Base-by-base conservation (phyloP, 2,797 vertebrate genomes). In the Gobionotothen gibberifrons region DNA sequence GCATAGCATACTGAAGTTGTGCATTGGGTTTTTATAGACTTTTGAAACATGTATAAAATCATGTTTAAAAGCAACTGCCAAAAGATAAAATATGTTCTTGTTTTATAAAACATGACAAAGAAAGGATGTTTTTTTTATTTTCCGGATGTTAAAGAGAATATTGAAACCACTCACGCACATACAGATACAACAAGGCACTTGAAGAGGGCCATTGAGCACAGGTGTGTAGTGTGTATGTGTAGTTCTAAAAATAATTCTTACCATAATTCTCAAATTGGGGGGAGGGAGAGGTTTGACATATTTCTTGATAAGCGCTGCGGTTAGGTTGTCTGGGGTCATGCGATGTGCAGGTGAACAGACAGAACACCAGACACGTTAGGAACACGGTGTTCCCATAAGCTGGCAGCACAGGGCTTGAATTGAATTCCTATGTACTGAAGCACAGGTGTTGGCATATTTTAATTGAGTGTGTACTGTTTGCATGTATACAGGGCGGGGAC, bases 181-280 rank as follows among this genome's bases (percentile, higher is more conserved):
- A 42, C 15, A 43, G 29, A 67, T 59, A 16, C 43, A 11, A 26
- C 10, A 48, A 72, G 29, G 39, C 26, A 54, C 36, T 13, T 54
- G 66, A 78, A 44, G 49, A 40, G 7, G 15, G 55, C 36, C 48
- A 51, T 8, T 19, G 63, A 76, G 51, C 10, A 61, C 68, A 69
- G 69, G 69, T 36, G 32, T 36, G 32, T 9, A 36, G 26, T 26
- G 26, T 26, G 26, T 26, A 78, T 73, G 55, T 69, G 15, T 39
- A 64, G 32, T 40, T 65, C 68, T 81, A 74, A 79, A 80, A 81
- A 77, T 69, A 81, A 63, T 49, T 13, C 2, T 1, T 9, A 72
- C 56, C 71, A 49, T 39, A 69, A 52, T 29, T 71, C 29, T 55
- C 3, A 13, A 26, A 26, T 22, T n/a, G 6, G 32, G 44, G 7